Conservation (phyloP, 2,888 invertebrate genomes). For the Meghimatium bilineatum region DNA sequence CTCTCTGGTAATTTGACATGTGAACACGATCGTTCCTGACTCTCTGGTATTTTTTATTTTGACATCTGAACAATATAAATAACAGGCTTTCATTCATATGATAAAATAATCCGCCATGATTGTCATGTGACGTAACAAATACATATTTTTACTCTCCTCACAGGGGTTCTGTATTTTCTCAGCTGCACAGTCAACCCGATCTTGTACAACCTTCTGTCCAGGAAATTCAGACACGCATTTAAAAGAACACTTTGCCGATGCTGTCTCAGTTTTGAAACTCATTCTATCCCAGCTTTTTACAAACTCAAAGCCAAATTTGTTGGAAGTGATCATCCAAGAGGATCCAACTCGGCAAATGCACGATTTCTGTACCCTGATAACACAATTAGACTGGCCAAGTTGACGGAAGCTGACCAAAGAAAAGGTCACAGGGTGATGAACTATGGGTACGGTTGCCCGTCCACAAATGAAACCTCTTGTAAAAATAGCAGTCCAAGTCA, state of each 20-base stretch:
- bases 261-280: slow-evolving; percentile 58
- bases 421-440: slow-evolving; percentile 27
- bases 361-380: slow-evolving; percentile 47
- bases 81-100: too few species aligned
- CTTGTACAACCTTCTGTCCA: slow-evolving; percentile 94
- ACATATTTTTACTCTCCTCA: not conserved
- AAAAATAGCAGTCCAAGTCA: slow-evolving; percentile 33
- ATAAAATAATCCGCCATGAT: too few species aligned
- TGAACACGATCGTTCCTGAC: too few species aligned
- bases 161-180: slow-evolving; percentile 91
- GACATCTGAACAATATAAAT: too few species aligned
- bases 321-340: slow-evolving; percentile 31
- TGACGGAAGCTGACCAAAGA: slow-evolving; percentile 40
- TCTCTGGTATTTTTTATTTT: too few species aligned
- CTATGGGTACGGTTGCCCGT: slow-evolving; percentile 46
- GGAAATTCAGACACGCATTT: slow-evolving; percentile 94
- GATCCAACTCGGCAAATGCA: slow-evolving; percentile 1
- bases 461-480: slow-evolving; percentile 52
- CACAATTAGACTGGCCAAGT: slow-evolving; percentile 50
- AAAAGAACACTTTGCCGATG: slow-evolving; percentile 81
- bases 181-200: slow-evolving; percentile 96
- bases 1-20: too few species aligned
- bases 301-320: slow-evolving; percentile 56
- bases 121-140: too few species aligned
- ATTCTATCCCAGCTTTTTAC: slow-evolving; percentile 66